Base-by-base conservation (phyloP, 2,113 vertebrate genomes). In the Aegotheles bennettii region DNA sequence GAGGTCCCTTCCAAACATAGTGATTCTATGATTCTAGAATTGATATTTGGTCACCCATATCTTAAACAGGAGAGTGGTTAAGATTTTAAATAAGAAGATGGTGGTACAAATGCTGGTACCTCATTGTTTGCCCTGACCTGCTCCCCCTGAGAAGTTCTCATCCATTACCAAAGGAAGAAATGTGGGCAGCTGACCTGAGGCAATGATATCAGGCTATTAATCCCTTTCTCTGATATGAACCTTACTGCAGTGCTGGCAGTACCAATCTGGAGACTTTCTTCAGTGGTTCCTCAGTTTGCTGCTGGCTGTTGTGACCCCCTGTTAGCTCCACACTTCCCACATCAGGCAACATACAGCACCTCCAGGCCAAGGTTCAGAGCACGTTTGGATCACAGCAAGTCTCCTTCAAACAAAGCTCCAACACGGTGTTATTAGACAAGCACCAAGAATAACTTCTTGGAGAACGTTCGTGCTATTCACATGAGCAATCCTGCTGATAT, bases 321-420 rank as follows among this genome's bases (percentile, higher is more conserved):
- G 25, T 3, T 19, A 50, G 31, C 5, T 19, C 3, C 31, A 1
- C 3, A 12, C 29, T 64, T 51, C 83, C 26, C 3, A 3, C 38
- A 31, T 3, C 57, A 33, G 67, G 67, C 19, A 64, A 40, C 65
- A 69, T 3, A 9, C 61, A 18, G 92, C 82, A 40, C 29, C 13
- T 60, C 78, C 35, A 13, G 36, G 1, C 26, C 0, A 1, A 38
- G 18, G 0, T 6, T 16, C 67, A 51, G 38, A 63, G 78, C 57
- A 42, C 5, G 11, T 65, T 40, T 7, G 1, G 5, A 1, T 0
- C 82, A 7, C 11, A 3, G 65, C 2, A 1, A 57, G 70, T 18
- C 31, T n/a, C 29, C 2, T 6, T 43, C 75, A 29, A 60, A 31
- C 3, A 15, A 21, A 91, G 59, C 67, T 83, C 78, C 50, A 29